Base-by-base conservation (phyloP, 1,140 invertebrate genomes). In the Sitobion miscanthi region DNA sequence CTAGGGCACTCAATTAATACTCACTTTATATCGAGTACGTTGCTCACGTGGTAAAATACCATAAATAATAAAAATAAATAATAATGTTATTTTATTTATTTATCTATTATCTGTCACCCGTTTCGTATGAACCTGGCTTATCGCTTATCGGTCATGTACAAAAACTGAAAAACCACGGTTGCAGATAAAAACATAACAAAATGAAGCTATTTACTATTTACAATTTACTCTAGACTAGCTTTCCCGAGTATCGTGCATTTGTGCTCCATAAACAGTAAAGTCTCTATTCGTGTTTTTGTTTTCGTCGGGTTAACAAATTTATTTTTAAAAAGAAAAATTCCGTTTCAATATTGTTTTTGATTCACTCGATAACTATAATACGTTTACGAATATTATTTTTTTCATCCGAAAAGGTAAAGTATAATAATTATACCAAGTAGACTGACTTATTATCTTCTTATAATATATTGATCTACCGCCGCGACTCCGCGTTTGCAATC, bases 261-360 rank as follows among this genome's bases (percentile, higher is more conserved):
- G 42, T 85, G 83, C 11, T 42, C 23, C 42, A 25, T 20, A 42
- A 90, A 42, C 23, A 11, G 11, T 20, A 42, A 90, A 42, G 14
- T 30, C 1, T 23, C 35, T 85, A 86, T 93, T 93, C 82, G 82
- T 93, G 82, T 86, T 57, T 92, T 92, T 92, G 91, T 92, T 93
- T 86, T 85, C 82, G 57, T 93, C 21, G 47, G 82, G 35, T 85
- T 57, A 86, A 93, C 82, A 93, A 93, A 93, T 93, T 93, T 86
- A 93, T 93, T 93, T 93, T 93, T 93, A 93, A 57, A 93, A 93
- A 93, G 47, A 93, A 93, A 93, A 93, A 93, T 93, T 93, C 91
- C 91, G 47, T 77, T 91, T 93, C 82, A 42, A 54, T 35, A 23
- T 42, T 85, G 91, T 83, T 93, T 93, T 93, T n/a, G 62, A 77